Evolutionary conservation across 53 echinoderm and acorn worm species (phyloP).

Genomic region (Temnopleurus reevesii): DNA sequence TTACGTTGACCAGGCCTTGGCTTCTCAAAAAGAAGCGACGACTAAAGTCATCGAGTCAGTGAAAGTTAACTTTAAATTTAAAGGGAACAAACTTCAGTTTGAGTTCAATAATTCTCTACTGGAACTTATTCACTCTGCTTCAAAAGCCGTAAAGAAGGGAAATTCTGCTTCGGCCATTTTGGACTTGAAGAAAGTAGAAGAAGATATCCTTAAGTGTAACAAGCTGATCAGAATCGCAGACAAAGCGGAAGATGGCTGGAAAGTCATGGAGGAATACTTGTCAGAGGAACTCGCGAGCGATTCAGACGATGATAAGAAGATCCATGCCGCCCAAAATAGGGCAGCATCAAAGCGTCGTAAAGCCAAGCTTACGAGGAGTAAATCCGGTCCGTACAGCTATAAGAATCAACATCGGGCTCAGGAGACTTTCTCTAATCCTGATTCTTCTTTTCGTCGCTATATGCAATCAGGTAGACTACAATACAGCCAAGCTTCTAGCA

Average conservation of each 20-base stretch:
- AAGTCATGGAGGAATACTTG: background rate
- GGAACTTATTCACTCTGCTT: background rate
- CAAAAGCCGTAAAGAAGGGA: background rate
- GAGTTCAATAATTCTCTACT: background rate
- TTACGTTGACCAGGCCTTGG: background rate
- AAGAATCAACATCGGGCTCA: background rate
- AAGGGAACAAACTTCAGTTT: background rate
- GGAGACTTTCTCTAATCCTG: background rate
- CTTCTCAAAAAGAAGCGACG: background rate
- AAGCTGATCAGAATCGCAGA: background rate
- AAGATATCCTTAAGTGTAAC: background rate
- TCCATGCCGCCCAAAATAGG: background rate
- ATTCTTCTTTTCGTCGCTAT: too few relatives aligned
- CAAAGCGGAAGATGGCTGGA: background rate
- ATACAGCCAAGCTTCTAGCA: background rate
- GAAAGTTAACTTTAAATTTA: background rate
- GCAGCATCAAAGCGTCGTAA: background rate
- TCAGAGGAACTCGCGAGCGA: background rate
- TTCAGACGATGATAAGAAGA: background rate
- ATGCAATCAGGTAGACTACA: too few relatives aligned
- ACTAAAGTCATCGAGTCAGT: background rate
- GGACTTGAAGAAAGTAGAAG: background rate
- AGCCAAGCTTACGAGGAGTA: too few relatives aligned
- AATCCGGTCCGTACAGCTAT: too few relatives aligned
- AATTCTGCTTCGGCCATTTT: background rate